These are phyloP conservation scores for Diorhabda carinulata DNA, from an alignment of 1,140 invertebrate species.

Conservation along the genomic window DNA sequence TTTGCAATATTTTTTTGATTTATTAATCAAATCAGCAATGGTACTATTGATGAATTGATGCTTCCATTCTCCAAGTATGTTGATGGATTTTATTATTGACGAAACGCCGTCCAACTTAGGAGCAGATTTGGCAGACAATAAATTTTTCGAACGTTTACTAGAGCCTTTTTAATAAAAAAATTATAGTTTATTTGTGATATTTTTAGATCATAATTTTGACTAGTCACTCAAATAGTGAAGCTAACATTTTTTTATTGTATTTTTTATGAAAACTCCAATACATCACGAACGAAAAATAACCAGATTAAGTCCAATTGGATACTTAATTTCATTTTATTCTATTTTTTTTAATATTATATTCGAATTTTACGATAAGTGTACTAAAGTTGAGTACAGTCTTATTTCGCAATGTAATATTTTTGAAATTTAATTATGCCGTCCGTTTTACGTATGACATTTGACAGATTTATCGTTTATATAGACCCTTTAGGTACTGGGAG, in stretches of 20 bases:
- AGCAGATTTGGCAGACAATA: background rate
- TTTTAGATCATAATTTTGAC: conserved; percentile 15
- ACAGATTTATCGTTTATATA: no score
- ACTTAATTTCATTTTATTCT: background rate
- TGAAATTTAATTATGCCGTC: background rate
- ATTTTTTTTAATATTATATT: background rate
- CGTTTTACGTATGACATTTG: no score
- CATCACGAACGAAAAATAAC: conserved; percentile 4
- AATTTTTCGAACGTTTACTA: background rate
- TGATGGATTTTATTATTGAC: background rate
- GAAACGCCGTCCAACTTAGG: background rate
- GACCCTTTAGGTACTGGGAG: no score
- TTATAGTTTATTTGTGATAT: conserved; percentile 20
- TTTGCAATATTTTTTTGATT: no score
- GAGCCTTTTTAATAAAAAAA: background rate
- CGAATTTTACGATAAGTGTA: background rate
- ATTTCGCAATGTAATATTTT: background rate
- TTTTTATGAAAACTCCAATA: conserved; percentile 1
- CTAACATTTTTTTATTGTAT: background rate
- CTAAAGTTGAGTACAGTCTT: background rate
- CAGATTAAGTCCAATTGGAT: background rate
- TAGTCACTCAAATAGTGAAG: conserved; percentile 15
- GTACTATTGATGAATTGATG: background rate
- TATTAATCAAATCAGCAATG: no score
- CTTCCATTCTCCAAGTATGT: background rate